Conservation (phyloP, 2,797 vertebrate species). For the Pangasius mekongensis region DNA sequence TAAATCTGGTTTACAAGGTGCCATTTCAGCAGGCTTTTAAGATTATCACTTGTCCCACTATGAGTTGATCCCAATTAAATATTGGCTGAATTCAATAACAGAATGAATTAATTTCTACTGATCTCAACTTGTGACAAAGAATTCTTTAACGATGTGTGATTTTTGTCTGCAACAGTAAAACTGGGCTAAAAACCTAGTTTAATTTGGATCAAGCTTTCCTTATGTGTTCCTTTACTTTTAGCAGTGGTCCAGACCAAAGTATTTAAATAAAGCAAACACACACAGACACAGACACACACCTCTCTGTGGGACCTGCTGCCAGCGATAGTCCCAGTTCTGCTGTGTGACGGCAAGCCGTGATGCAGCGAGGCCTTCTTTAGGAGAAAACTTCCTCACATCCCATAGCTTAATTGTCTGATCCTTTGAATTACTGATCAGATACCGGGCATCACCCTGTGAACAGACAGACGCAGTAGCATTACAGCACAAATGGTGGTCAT, state of each 20-base stretch:
- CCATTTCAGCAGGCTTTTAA: neutral
- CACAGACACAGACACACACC: constrained; percentile 64
- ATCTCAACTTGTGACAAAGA: neutral
- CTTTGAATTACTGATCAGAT: constrained; percentile 93
- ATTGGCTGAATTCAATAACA: neutral
- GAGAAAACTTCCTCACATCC: constrained; percentile 90
- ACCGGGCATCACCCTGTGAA: constrained; percentile 86
- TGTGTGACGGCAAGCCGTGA: constrained; percentile 89
- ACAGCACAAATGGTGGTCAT: neutral
- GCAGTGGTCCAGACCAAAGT: neutral
- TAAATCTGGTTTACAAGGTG: neutral
- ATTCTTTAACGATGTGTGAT: neutral
- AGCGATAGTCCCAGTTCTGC: constrained; percentile 95
- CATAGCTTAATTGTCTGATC: constrained; percentile 96
- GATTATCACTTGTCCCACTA: neutral
- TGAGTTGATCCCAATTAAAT: neutral
- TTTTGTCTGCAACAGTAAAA: neutral
- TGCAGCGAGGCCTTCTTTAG: constrained; percentile 87
- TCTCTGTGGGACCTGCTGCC: constrained; percentile 93
- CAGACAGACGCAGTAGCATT: constrained; percentile 3
- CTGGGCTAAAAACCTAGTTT: no score
- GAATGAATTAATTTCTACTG: neutral
- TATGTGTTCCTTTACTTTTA: neutral
- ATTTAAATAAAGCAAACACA: neutral
- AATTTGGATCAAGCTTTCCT: neutral